A percentile compares a stretch with the other conserved stretches of the same genome.
Conservation (phyloP, 2,113 vertebrate species). For the Syngnathus scovelli region DNA sequence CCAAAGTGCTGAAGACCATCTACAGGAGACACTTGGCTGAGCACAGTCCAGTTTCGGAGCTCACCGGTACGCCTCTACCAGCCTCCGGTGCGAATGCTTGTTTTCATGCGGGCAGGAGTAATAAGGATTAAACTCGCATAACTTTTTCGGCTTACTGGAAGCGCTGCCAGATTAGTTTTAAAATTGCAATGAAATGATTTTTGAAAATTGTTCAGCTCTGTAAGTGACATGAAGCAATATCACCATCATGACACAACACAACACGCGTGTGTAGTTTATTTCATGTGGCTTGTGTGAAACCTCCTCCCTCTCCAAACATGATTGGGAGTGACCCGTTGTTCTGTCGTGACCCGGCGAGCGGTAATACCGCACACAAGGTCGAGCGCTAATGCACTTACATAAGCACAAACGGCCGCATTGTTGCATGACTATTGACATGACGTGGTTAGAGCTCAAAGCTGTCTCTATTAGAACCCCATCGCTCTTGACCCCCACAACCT, state of each 20-base stretch:
- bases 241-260: not conserved
- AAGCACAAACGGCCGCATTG: slow-evolving; percentile 52
- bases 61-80: slow-evolving; percentile 66
- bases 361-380: slow-evolving; percentile 44
- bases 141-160: slow-evolving; percentile 22
- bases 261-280: not conserved
- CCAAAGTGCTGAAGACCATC: slow-evolving; percentile 93
- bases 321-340: slow-evolving; percentile 39
- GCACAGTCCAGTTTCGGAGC: slow-evolving; percentile 70
- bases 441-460: slow-evolving; percentile 24
- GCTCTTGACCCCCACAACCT: not conserved
- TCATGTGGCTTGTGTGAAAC: not conserved
- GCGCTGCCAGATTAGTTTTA: slow-evolving; percentile 5
- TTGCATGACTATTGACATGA: slow-evolving; percentile 46
- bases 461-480: not conserved
- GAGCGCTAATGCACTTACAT: slow-evolving; percentile 58
- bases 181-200: too few relatives aligned
- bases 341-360: slow-evolving; percentile 26
- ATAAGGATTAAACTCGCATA: slow-evolving; percentile 29
- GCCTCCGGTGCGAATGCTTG: not conserved
- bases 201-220: too few relatives aligned
- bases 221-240: too few relatives aligned
- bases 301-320: not conserved
- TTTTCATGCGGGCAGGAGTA: not conserved
- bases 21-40: slow-evolving; percentile 84